These are phyloP conservation scores for Ametastegia equiseti DNA, from an alignment of 2,888 invertebrate species.

Conservation along the genomic window DNA sequence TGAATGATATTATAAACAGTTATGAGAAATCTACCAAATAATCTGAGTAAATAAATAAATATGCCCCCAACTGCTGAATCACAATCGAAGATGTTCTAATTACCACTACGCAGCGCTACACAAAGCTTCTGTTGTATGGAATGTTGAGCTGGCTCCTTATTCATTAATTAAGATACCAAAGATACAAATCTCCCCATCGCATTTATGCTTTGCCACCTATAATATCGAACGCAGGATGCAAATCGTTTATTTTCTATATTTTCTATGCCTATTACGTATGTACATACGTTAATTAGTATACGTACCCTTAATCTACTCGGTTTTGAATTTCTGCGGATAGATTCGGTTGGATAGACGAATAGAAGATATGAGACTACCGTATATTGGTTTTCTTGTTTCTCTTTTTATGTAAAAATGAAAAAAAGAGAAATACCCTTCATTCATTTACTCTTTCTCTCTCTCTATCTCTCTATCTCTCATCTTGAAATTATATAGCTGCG, in stretches of 20 bases:
- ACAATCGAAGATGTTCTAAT: neutral
- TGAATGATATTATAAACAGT: neutral
- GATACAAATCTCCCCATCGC: conserved; percentile 21
- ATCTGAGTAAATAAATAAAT: neutral
- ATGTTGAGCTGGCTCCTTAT: neutral
- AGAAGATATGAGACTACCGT: too few species aligned
- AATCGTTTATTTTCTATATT: neutral
- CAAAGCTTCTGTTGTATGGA: conserved; percentile 19
- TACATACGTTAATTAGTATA: neutral
- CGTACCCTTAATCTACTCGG: neutral
- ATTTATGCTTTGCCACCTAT: neutral
- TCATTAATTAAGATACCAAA: conserved; percentile 29
- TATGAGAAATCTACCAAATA: neutral
- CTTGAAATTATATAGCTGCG: neutral
- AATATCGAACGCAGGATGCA: neutral
- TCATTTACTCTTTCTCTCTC: neutral
- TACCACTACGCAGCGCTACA: neutral
- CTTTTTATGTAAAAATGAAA: neutral
- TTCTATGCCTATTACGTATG: too few species aligned
- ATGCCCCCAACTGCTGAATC: neutral
- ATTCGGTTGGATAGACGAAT: neutral
- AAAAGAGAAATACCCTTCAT: neutral
- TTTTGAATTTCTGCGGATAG: neutral
- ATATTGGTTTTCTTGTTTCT: neutral
- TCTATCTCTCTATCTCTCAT: neutral